These are phyloP conservation scores for Dromococcyx pavoninus DNA, from an alignment of 2,797 vertebrate species.

Conservation along the genomic window DNA sequence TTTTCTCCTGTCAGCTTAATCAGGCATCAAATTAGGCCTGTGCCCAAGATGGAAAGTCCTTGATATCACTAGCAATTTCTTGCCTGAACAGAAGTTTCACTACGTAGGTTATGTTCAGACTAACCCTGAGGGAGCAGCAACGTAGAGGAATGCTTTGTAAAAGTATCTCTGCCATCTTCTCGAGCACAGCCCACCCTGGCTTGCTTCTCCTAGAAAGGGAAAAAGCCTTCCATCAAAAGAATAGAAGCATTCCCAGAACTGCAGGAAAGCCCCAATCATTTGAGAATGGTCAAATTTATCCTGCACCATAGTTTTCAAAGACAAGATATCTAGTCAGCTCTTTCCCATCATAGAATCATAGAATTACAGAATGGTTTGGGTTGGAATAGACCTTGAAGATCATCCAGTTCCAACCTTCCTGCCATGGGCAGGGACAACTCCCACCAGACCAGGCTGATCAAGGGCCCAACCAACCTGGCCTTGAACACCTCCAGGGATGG, in stretches of 20 bases:
- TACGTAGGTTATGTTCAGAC: not conserved
- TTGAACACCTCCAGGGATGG: too few species aligned
- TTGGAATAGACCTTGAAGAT: too few species aligned
- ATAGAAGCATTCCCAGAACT: not conserved
- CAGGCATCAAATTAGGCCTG: not conserved
- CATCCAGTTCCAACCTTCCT: too few species aligned
- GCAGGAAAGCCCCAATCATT: accelerated
- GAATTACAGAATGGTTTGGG: too few species aligned
- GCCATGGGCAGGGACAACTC: too few species aligned
- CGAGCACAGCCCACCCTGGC: not conserved
- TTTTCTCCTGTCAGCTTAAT: not conserved
- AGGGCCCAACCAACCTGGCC: too few species aligned
- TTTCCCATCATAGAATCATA: not conserved
- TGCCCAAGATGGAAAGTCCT: not conserved
- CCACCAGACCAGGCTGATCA: too few species aligned
- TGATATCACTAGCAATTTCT: not conserved
- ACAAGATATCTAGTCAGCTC: not conserved
- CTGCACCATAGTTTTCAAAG: not conserved
- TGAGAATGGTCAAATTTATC: not conserved
- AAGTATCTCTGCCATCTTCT: not conserved
- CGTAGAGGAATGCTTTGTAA: not conserved
- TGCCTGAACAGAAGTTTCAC: not conserved
- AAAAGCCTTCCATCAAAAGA: not conserved
- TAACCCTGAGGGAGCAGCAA: not conserved
- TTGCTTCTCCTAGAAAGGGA: not conserved